Evolutionary conservation across 2,888 invertebrate species (phyloP).

Genomic region (Lochmaea crataegi): DNA sequence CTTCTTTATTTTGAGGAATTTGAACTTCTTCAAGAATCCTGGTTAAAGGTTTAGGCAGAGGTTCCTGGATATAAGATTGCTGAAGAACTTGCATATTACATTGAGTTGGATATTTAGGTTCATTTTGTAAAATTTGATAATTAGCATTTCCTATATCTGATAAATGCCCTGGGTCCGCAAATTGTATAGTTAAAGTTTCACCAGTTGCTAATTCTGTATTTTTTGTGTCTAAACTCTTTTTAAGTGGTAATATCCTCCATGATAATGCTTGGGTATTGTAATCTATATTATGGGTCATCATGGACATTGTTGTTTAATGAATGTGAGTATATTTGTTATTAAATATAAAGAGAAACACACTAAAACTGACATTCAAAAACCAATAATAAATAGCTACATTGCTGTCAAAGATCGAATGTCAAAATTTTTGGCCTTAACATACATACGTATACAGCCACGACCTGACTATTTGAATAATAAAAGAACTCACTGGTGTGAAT

Average conservation of each 20-base stretch:
- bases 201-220: conserved; percentile 25
- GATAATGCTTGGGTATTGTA: conserved; percentile 33
- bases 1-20: conserved; percentile 5
- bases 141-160: conserved; percentile 19
- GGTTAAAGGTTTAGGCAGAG: neutral
- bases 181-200: conserved; percentile 29
- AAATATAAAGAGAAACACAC: neutral
- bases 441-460: neutral
- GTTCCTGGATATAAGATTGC: neutral
- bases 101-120: neutral
- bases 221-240: conserved; percentile 32
- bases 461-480: neutral
- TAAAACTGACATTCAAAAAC: neutral
- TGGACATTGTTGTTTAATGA: conserved; percentile 25
- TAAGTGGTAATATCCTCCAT: conserved; percentile 36
- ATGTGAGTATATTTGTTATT: neutral
- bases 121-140: conserved; percentile 10
- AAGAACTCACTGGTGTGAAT: neutral
- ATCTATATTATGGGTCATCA: conserved; percentile 29
- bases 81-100: neutral
- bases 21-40: neutral
- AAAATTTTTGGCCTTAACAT: neutral
- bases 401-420: neutral
- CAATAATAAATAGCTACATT: neutral
- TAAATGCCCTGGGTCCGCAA: conserved; percentile 13